A percentile compares a stretch with the other conserved stretches of the same genome.
Conservation (phyloP, 2,113 vertebrate genomes). For the Tylochromis polylepis region DNA sequence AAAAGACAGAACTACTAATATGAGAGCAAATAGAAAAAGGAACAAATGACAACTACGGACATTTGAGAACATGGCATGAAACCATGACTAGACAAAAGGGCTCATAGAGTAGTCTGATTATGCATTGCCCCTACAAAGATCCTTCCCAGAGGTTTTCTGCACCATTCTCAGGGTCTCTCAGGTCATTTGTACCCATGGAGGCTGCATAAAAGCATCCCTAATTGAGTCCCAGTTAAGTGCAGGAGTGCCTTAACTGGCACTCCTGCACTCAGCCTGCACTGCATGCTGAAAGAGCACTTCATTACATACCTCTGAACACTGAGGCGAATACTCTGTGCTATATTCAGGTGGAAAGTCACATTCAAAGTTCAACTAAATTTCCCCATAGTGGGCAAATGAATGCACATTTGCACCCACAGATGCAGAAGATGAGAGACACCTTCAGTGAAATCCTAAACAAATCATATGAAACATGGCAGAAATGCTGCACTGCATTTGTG, state of each 20-base stretch:
- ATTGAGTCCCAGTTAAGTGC: not conserved
- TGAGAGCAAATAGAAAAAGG: accelerated
- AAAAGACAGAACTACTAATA: not conserved
- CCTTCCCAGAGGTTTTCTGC: not conserved
- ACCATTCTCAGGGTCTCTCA: not conserved
- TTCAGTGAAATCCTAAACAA: not conserved
- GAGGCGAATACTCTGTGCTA: not conserved
- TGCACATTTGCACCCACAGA: not conserved
- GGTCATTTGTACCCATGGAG: not conserved
- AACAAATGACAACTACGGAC: not conserved
- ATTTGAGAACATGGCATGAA: not conserved
- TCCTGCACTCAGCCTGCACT: not conserved
- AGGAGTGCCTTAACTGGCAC: not conserved
- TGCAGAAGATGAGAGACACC: not conserved
- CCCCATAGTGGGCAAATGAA: not conserved
- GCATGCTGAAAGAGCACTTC: not conserved
- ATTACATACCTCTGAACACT: not conserved
- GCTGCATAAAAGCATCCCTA: not conserved
- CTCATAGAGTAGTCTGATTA: not conserved
- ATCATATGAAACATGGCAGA: not conserved
- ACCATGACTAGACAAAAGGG: not conserved
- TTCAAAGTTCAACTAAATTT: not conserved
- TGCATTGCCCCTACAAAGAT: not conserved
- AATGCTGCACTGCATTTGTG: not conserved
- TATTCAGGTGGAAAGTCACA: no score